Evolutionary conservation across 2,797 vertebrate species (phyloP).

Genomic region (Myotis planiceps): DNA sequence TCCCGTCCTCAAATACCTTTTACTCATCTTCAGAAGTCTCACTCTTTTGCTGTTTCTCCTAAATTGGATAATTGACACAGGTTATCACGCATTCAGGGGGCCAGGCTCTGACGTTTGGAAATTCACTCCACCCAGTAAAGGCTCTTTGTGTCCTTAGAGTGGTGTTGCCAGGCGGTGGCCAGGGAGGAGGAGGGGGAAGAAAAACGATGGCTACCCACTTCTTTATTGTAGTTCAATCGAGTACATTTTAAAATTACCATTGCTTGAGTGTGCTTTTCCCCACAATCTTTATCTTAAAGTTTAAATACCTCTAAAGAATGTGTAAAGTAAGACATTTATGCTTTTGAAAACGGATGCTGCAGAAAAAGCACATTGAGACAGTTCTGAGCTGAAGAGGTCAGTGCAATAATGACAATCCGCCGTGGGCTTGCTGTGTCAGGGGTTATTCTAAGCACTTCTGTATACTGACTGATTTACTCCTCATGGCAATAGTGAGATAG

Average conservation of each 20-base stretch:
- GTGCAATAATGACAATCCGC: rapidly evolving
- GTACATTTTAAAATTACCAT: not conserved
- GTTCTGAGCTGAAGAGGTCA: not conserved
- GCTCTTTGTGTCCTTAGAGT: not conserved
- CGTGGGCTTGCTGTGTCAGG: not conserved
- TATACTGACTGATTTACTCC: not conserved
- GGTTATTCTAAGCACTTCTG: not conserved
- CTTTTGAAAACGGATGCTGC: not conserved
- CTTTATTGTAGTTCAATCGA: not conserved
- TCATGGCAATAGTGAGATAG: not conserved
- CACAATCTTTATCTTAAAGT: not conserved
- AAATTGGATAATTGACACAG: not conserved
- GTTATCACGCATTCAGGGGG: not conserved
- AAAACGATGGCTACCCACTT: not conserved
- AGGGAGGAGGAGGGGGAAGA: too few relatives aligned
- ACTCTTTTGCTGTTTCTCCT: not conserved
- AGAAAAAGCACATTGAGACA: not conserved
- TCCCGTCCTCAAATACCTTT: not conserved
- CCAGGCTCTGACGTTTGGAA: not conserved
- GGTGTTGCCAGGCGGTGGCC: not conserved
- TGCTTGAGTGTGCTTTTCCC: not conserved
- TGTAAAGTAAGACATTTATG: not conserved
- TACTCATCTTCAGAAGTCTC: not conserved
- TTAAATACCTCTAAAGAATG: not conserved
- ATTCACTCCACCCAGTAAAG: not conserved